These are phyloP conservation scores for Ivindomyrus marchei DNA, from an alignment of 2,113 vertebrate genomes.

Conservation along the genomic window DNA sequence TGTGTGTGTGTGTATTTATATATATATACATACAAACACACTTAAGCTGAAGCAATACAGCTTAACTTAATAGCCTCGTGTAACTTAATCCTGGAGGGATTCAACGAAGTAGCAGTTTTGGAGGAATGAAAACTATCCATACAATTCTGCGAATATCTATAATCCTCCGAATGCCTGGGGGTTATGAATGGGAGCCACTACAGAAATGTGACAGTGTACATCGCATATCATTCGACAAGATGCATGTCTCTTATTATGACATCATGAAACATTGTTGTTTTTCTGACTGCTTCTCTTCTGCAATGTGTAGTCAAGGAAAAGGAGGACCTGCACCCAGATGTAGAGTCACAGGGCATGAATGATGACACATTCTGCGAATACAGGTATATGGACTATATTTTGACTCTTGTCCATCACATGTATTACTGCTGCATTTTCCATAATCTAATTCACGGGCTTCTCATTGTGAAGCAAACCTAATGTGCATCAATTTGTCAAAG, in stretches of 20 bases:
- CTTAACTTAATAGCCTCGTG: background rate
- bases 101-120: background rate
- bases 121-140: background rate
- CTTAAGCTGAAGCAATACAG: background rate
- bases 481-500: slow-evolving; percentile 39
- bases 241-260: background rate
- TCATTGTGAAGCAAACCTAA: slow-evolving; percentile 51
- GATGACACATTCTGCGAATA: slow-evolving; percentile 97
- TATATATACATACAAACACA: background rate
- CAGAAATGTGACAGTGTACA: no score
- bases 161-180: background rate
- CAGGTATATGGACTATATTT: slow-evolving; percentile 67
- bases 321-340: slow-evolving; percentile 89
- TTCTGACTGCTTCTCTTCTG: background rate
- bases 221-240: background rate
- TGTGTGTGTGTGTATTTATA: background rate
- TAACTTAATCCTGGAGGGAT: background rate
- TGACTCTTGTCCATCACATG: slow-evolving; percentile 2
- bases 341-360: slow-evolving; percentile 88
- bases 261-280: background rate
- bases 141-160: background rate
- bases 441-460: slow-evolving; percentile 36
- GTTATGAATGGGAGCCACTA: background rate
- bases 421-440: slow-evolving; percentile 28
- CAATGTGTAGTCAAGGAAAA: slow-evolving; percentile 84